These are phyloP conservation scores for Platysteira castanea DNA, from an alignment of 2,113 vertebrate genomes.

Conservation along the genomic window DNA sequence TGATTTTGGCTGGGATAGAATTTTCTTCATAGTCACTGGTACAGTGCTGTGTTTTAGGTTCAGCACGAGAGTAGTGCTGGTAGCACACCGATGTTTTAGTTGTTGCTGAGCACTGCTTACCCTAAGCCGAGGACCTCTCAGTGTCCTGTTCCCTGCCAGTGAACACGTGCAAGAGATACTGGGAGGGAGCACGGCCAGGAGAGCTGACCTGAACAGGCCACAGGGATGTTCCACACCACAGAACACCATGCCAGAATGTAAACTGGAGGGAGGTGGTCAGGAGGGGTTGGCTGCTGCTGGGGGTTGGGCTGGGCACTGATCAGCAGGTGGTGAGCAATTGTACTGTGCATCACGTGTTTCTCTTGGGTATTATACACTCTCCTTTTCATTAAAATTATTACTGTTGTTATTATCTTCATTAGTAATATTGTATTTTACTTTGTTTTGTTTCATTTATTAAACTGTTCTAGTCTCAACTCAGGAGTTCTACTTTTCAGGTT, in stretches of 20 bases:
- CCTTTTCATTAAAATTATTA: not conserved
- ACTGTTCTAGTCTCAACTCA: not conserved
- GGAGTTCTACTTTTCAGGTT: fast-evolving
- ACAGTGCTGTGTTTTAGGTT: not conserved
- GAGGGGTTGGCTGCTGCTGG: not conserved
- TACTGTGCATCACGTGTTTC: not conserved
- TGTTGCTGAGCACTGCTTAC: not conserved
- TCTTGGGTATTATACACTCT: not conserved
- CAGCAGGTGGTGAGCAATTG: not conserved
- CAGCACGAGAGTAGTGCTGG: not conserved
- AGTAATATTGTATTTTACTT: not conserved
- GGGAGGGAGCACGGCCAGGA: not conserved
- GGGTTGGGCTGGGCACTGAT: fast-evolving
- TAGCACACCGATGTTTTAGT: not conserved
- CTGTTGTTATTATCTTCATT: not conserved
- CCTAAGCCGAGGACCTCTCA: not conserved
- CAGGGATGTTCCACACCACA: not conserved
- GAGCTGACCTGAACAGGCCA: not conserved
- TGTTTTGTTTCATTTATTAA: not conserved
- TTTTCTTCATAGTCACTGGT: not conserved
- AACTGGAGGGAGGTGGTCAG: not conserved
- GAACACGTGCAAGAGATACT: fast-evolving
- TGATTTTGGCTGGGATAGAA: not conserved
- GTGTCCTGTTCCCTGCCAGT: not conserved
- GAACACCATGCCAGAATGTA: not conserved